Conservation (phyloP, 2,113 vertebrate genomes). For the Pterophyllum scalare region DNA sequence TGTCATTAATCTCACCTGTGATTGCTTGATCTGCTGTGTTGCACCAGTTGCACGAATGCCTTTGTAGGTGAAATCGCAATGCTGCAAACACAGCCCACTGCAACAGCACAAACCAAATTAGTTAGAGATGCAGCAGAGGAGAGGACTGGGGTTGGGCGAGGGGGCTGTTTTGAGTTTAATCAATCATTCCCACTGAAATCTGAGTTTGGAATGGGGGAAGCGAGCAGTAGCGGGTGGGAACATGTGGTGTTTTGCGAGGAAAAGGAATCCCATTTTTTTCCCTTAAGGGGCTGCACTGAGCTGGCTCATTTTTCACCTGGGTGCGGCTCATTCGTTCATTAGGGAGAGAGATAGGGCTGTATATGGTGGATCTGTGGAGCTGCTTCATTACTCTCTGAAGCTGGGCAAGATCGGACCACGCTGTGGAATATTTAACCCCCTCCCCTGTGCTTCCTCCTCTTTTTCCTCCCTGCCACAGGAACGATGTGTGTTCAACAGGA, state of each 20-base stretch:
- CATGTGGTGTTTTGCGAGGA: constrained; percentile 9
- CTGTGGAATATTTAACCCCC: constrained; percentile 42
- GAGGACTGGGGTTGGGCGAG: background rate
- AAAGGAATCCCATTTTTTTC: constrained; percentile 31
- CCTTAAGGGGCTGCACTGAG: constrained; percentile 39
- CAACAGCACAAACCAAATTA: constrained; percentile 54
- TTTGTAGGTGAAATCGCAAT: constrained; percentile 30
- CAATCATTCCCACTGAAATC: constrained; percentile 64
- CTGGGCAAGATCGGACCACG: constrained; percentile 22
- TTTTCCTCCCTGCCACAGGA: background rate
- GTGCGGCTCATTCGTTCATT: constrained; percentile 65
- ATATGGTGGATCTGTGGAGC: constrained; percentile 37
- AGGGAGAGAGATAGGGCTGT: constrained; percentile 47
- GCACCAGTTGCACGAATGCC: constrained; percentile 13
- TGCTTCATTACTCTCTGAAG: constrained; percentile 70
- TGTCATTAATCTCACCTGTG: constrained; percentile 26
- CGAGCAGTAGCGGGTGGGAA: background rate
- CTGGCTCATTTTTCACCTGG: constrained; percentile 67
- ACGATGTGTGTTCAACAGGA: constrained; percentile 45
- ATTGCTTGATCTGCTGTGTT: constrained; percentile 13
- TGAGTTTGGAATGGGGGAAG: constrained; percentile 1
- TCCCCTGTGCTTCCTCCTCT: background rate
- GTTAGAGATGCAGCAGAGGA: constrained; percentile 40
- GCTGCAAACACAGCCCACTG: constrained; percentile 23
- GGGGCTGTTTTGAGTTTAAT: constrained; percentile 55